Conservation (phyloP, 2,113 vertebrate species). For the Thalassoma bifasciatum region DNA sequence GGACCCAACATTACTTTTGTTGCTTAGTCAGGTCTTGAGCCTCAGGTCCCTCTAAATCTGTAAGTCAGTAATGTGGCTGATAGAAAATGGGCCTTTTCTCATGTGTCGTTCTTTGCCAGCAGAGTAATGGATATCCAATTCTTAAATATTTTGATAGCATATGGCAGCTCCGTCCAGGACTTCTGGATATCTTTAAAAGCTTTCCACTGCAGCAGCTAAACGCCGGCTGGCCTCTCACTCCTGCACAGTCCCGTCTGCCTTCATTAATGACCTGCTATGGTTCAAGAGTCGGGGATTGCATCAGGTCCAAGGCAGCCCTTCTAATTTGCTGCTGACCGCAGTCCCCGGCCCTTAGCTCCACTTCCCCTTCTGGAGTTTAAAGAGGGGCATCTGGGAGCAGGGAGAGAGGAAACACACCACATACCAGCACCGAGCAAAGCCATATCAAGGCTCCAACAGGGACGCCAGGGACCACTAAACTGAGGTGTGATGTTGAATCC, state of each 20-base stretch:
- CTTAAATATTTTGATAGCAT: slow-evolving; percentile 77
- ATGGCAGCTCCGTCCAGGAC: slow-evolving; percentile 55
- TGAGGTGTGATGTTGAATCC: slow-evolving; percentile 63
- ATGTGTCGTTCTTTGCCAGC: slow-evolving; percentile 56
- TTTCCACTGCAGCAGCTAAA: slow-evolving; percentile 61
- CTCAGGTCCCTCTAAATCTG: slow-evolving; percentile 1
- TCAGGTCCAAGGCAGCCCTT: slow-evolving; percentile 74
- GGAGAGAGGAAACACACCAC: slow-evolving; percentile 56
- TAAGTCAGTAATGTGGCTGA: slow-evolving; percentile 27
- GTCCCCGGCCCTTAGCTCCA: slow-evolving; percentile 63
- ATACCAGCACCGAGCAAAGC: slow-evolving; percentile 57
- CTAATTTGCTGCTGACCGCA: slow-evolving; percentile 74
- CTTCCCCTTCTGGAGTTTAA: slow-evolving; percentile 64
- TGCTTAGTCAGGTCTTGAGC: slow-evolving; percentile 3
- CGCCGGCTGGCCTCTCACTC: slow-evolving; percentile 66
- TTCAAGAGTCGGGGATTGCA: slow-evolving; percentile 63
- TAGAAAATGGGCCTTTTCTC: slow-evolving; percentile 47
- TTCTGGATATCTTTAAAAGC: slow-evolving; percentile 70
- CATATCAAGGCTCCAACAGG: slow-evolving; percentile 38
- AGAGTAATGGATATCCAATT: slow-evolving; percentile 70
- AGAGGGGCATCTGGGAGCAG: slow-evolving; percentile 70
- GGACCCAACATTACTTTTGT: not conserved
- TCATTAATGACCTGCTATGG: slow-evolving; percentile 77
- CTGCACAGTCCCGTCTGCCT: slow-evolving; percentile 64
- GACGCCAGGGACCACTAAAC: slow-evolving; percentile 30